Percentiles rank a stretch among this genome's conserved stretches.
These are phyloP conservation scores for Epirrita christyi DNA, from an alignment of 2,888 invertebrate species.

Conservation along the genomic window DNA sequence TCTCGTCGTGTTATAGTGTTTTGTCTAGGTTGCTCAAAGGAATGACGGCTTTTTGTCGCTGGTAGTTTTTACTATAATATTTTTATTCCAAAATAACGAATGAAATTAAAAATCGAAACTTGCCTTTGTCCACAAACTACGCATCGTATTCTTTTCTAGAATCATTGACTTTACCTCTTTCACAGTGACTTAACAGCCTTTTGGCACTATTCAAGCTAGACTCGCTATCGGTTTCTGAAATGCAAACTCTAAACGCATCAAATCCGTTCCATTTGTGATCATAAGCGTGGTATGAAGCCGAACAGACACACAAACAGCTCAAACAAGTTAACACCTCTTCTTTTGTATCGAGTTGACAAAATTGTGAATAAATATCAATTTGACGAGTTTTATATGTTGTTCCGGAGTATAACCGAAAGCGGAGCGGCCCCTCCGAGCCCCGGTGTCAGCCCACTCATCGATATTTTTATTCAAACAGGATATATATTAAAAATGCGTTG, in stretches of 20 bases:
- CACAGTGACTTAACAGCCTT: no score
- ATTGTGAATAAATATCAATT: constrained; percentile 30
- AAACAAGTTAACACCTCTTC: constrained; percentile 8
- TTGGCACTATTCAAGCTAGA: no score
- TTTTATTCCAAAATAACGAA: neutral
- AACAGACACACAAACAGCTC: constrained; percentile 5
- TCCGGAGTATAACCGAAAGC: constrained; percentile 36
- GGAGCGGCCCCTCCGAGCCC: constrained; percentile 39
- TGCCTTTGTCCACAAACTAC: no score
- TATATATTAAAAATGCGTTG: constrained; percentile 61
- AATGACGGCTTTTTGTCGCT: constrained; percentile 10
- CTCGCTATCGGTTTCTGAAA: no score
- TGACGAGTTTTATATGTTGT: constrained; percentile 32
- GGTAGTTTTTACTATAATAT: constrained; percentile 6
- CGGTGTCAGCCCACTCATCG: constrained; percentile 46
- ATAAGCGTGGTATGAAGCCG: neutral
- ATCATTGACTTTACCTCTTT: no score
- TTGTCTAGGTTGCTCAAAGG: constrained; percentile 20
- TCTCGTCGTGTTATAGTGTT: constrained; percentile 28
- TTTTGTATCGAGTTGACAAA: constrained; percentile 18
- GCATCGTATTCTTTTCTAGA: no score
- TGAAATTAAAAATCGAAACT: neutral
- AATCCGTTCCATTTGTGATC: neutral
- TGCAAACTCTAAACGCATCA: neutral
- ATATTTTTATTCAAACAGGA: constrained; percentile 63